These are phyloP conservation scores for Trissolcus brochymenae DNA, from an alignment of 2,888 invertebrate genomes.

Conservation along the genomic window DNA sequence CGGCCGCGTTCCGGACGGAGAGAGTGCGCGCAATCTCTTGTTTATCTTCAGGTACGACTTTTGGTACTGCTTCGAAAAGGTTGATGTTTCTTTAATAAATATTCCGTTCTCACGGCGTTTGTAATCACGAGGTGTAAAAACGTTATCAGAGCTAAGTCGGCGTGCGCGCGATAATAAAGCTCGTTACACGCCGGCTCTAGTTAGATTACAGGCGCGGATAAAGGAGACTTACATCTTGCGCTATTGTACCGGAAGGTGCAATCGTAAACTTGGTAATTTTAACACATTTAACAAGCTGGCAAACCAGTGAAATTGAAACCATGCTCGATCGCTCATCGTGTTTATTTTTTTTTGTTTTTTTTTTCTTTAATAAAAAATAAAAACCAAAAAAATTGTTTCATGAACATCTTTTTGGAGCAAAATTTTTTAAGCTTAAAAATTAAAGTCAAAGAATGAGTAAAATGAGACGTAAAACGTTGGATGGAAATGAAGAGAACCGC, in stretches of 20 bases:
- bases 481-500: too few species aligned
- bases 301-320: conserved; percentile 18
- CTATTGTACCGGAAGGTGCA: conserved; percentile 50
- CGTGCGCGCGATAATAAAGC: conserved; percentile 56
- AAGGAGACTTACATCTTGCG: conserved; percentile 48
- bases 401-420: too few species aligned
- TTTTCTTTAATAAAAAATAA: too few species aligned
- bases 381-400: too few species aligned
- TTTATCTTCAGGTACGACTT: conserved; percentile 36
- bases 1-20: too few species aligned
- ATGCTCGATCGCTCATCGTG: conserved; percentile 1
- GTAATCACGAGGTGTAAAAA: conserved; percentile 51
- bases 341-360: too few species aligned
- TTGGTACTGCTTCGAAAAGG: conserved; percentile 26
- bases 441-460: too few species aligned
- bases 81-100: conserved; percentile 52
- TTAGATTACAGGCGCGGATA: conserved; percentile 55
- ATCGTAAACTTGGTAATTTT: conserved; percentile 54
- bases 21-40: conserved; percentile 23
- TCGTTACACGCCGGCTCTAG: conserved; percentile 56
- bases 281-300: conserved; percentile 41
- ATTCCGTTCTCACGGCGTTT: conserved; percentile 46
- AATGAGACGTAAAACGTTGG: too few species aligned
- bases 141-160: conserved; percentile 54
- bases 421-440: too few species aligned